Conservation (phyloP, 2,888 invertebrate species). For the Rhagophthalmus giganteus region DNA sequence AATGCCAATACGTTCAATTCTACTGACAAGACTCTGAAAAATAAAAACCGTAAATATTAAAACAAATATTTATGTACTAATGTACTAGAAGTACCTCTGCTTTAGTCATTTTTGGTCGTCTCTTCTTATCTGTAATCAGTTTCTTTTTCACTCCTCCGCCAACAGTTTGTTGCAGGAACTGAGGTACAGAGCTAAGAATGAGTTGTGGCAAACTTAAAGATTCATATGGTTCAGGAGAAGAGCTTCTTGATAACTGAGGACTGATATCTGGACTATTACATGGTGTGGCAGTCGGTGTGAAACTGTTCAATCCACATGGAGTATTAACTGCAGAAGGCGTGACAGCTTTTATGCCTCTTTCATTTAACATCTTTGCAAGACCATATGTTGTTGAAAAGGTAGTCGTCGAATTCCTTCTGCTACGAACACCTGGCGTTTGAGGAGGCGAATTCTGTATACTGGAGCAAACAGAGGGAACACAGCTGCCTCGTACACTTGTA, state of each 20-base stretch:
- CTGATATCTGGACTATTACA: constrained; percentile 81
- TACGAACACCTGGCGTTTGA: constrained; percentile 59
- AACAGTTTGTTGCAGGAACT: constrained; percentile 65
- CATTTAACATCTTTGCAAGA: constrained; percentile 75
- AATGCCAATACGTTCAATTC: constrained; percentile 69
- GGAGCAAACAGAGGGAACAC: constrained; percentile 68
- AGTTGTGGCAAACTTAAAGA: constrained; percentile 57
- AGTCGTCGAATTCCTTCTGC: constrained; percentile 78
- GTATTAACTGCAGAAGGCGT: constrained; percentile 70
- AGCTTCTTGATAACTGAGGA: constrained; percentile 60
- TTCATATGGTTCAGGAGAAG: constrained; percentile 61
- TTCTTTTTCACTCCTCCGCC: constrained; percentile 57
- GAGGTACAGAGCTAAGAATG: constrained; percentile 67
- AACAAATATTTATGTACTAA: constrained; percentile 19
- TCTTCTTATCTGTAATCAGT: constrained; percentile 49
- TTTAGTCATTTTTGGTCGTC: constrained; percentile 50
- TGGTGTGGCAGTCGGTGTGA: constrained; percentile 83
- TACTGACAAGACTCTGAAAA: constrained; percentile 61
- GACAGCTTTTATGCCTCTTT: constrained; percentile 74
- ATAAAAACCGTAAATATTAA: not conserved
- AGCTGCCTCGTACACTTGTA: constrained; percentile 62
- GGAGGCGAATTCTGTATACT: constrained; percentile 58
- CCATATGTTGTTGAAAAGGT: constrained; percentile 75
- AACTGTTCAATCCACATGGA: constrained; percentile 66
- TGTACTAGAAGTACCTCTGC: constrained; percentile 43